Evolutionary conservation across 2,113 vertebrate species (phyloP), one percentile per base, ranked within the genome.

Genomic region (Phylloscopus whistleri): DNA sequence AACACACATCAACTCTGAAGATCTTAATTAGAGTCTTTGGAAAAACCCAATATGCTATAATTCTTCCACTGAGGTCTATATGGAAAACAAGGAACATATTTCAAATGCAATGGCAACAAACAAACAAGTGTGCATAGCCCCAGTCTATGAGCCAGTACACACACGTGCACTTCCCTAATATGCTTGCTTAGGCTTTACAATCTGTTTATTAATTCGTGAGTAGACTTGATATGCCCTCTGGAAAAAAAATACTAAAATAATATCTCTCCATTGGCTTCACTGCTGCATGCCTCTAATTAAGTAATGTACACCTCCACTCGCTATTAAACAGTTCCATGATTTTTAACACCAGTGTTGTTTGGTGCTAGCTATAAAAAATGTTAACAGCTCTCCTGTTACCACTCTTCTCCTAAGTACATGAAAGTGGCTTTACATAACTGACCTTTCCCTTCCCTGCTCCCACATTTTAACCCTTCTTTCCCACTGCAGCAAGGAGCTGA

Each of bases 131-230:
- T 90, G 87, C 4, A 8, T 13, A 80, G 90, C 56, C 86, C 79
- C 79, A 35, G 48, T 67, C 56, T 53, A 23, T 1, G 76, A 55
- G 58, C 79, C 86, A 69, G 41, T 46, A 59, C 62, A 76, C 70
- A 81, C 62, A 89, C 73, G 91, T 83, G 46, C 68, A 37, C 88
- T 91, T 75, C 87, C 93, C 58, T 92, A 96, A 95, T 95, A 93
- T 81, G 93, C 95, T 96, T 88, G 87, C 95, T 95, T 90, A 94
- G 92, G 72, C 88, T 96, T 96, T 95, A 95, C 93, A 97, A 95
- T 95, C 96, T 97, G 94, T 96, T 95, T 96, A 96, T 95, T 96
- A 96, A 97, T 96, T 97, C 7, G n/a, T 95, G 92, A 92, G 92
- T 92, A 94, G 94, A 90, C 83, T 96, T 95, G 88, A 95, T 94